Base-by-base conservation (phyloP, 2,113 vertebrate genomes). In the Ictidomys tridecemlineatus region DNA sequence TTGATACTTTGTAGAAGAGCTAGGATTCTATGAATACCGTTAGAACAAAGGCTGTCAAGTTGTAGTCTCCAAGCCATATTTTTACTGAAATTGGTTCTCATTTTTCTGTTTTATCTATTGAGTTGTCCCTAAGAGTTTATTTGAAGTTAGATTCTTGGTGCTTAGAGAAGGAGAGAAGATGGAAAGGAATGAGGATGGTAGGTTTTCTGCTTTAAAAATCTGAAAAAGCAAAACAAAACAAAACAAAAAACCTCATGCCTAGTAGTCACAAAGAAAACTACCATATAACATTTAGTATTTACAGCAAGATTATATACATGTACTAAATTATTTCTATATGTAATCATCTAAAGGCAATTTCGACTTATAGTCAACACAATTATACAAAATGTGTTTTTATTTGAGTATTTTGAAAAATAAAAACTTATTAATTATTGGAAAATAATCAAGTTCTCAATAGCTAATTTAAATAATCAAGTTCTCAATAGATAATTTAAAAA, bases 401-500 rank as follows among this genome's bases (percentile, higher is more conserved):
- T 45, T 65, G 0, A 86, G 13, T 80, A 77, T 53, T 61, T 37
- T 79, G 8, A 9, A 45, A 45, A 45, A 45, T 45, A 10, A 74
- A 93, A 69, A 56, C 9, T 14, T 65, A n/a, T n/a, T n/a, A n/a
- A 95, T 14, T 65, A 95, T 16, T 48, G 6, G 32, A 56, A 0
- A 74, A 88, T 39, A 78, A 45, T 72, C 22, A 79, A 89, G 18
- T 89, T 93, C 1, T 82, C 5, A 88, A 85, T 3, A 58, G 78
- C 22, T 70, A n/a, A n/a, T n/a, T n/a, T n/a, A n/a, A n/a, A n/a
- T n/a, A n/a, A n/a, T n/a, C n/a, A n/a, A n/a, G n/a, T n/a, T n/a
- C n/a, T n/a, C n/a, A n/a, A n/a, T n/a, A n/a, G 20, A 13, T 89
- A 39, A 87, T 78, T 77, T 45, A 76, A 82, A 95, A 76, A 42